phyloP scores from a whole-genome alignment of 2,797 vertebrate species.

The Hippocampus kuda region DNA sequence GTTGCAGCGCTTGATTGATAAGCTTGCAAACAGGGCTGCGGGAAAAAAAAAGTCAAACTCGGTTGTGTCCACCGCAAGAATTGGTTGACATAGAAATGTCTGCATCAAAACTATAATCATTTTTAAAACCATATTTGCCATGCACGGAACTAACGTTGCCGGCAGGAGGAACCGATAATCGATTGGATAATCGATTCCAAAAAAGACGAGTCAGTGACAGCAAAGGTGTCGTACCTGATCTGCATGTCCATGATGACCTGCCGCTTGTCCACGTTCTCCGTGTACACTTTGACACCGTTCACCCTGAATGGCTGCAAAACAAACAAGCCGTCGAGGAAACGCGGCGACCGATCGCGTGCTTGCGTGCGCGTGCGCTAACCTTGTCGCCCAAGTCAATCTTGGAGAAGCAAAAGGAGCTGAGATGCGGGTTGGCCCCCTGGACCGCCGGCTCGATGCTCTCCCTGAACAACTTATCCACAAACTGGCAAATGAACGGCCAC shows the following conservation, averaged over 20 bases:
- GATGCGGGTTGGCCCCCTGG: constrained; percentile 78
- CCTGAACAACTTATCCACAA: constrained; percentile 90
- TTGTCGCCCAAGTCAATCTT: constrained; percentile 92
- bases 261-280: constrained; percentile 95
- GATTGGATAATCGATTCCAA: no score
- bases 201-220: no score
- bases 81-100: no score
- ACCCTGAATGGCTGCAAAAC: constrained; percentile 79
- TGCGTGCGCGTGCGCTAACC: constrained; percentile 54
- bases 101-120: no score
- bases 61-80: no score
- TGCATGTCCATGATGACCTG: constrained; percentile 97
- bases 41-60: no score
- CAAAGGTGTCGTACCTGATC: constrained; percentile 74
- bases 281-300: constrained; percentile 95
- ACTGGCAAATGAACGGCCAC: constrained; percentile 98
- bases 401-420: constrained; percentile 88
- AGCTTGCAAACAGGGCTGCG: no score
- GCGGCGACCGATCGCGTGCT: background rate
- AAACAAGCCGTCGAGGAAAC: background rate
- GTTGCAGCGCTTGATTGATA: no score
- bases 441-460: constrained; percentile 94
- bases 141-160: no score
- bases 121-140: no score
- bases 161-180: no score